Percentiles rank a stretch among this genome's conserved stretches.
Evolutionary conservation across 2,888 invertebrate genomes (phyloP).

Genomic region (Pammene fasciana): DNA sequence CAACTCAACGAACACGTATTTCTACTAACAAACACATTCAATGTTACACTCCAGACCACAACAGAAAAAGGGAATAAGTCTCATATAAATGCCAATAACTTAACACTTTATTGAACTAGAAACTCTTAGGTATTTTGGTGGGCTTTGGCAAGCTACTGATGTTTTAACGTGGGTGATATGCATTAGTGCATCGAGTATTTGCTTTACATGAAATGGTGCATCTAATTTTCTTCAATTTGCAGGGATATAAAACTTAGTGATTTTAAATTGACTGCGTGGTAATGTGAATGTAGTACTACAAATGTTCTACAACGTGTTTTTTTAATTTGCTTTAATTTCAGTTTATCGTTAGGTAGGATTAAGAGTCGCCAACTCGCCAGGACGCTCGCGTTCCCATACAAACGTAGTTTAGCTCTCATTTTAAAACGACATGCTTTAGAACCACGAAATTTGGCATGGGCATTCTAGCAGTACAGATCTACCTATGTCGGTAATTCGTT

Average conservation of each 20-base stretch:
- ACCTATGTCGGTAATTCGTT: too few species aligned
- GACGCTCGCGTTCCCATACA: too few species aligned
- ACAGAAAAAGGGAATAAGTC: neutral
- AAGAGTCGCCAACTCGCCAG: too few species aligned
- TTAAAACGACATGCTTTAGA: too few species aligned
- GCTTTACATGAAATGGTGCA: slow-evolving; percentile 8
- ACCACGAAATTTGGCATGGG: too few species aligned
- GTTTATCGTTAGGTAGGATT: too few species aligned
- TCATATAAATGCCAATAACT: neutral
- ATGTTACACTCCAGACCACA: neutral
- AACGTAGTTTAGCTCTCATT: too few species aligned
- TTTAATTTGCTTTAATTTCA: too few species aligned
- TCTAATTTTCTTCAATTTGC: slow-evolving; percentile 2
- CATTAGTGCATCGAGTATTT: slow-evolving; percentile 7
- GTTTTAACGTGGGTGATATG: slow-evolving; percentile 14
- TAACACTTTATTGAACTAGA: neutral
- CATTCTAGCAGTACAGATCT: too few species aligned
- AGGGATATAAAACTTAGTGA: neutral
- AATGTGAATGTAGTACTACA: neutral
- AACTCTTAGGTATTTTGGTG: slow-evolving; percentile 6
- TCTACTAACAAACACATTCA: slow-evolving; percentile 16
- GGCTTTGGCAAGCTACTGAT: slow-evolving; percentile 20
- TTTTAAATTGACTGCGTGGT: neutral
- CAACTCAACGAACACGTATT: slow-evolving; percentile 4
- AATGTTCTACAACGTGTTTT: too few species aligned